These are phyloP conservation scores for Choloepus hoffmanni DNA, from an alignment of 2,113 vertebrate species.

Conservation along the genomic window DNA sequence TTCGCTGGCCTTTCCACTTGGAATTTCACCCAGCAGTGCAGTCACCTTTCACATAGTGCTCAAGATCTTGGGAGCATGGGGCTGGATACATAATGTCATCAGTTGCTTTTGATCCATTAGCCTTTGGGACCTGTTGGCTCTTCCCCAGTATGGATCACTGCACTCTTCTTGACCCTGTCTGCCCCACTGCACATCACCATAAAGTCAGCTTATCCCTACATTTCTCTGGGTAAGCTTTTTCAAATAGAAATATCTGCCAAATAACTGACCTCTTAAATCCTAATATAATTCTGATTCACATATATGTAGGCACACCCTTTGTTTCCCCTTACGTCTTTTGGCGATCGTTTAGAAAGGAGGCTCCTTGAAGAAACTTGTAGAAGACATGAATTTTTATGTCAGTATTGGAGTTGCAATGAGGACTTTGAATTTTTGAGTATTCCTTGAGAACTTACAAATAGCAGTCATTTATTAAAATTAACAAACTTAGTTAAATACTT, in stretches of 20 bases:
- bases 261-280: conserved; percentile 74
- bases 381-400: too few relatives aligned
- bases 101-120: conserved; percentile 51
- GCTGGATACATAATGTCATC: conserved; percentile 42
- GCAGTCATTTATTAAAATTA: background rate
- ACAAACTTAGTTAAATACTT: background rate
- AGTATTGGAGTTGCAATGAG: too few relatives aligned
- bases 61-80: conserved; percentile 55
- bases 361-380: background rate
- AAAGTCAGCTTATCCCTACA: conserved; percentile 61
- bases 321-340: conserved; percentile 63
- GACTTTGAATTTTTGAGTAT: background rate
- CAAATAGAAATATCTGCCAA: conserved; percentile 68
- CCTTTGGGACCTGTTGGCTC: conserved; percentile 54
- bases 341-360: background rate
- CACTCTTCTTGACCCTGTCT: conserved; percentile 53
- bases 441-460: background rate
- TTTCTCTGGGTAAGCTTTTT: conserved; percentile 75
- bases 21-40: background rate
- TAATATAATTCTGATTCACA: conserved; percentile 65
- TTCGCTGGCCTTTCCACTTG: background rate
- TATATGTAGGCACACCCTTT: conserved; percentile 51
- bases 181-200: conserved; percentile 66
- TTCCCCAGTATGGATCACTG: conserved; percentile 27
- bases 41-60: conserved; percentile 41